Evolutionary conservation across 2,113 vertebrate species (phyloP), one percentile per base, ranked within the genome.

Genomic region (Plotosus lineatus): DNA sequence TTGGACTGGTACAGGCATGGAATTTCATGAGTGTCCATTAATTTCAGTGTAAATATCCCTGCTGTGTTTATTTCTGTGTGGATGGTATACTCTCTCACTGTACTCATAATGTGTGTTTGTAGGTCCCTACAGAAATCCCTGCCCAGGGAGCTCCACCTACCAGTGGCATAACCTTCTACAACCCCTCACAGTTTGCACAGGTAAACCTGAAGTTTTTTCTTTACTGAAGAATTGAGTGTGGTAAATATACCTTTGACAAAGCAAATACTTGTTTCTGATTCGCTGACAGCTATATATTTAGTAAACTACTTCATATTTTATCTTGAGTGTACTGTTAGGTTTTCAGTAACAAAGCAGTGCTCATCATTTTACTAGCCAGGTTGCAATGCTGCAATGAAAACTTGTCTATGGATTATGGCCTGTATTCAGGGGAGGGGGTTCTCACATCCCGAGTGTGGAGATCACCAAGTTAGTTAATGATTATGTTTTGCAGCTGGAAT

Each of bases 151-250:
- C 82, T 61, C 82, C 93, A n/a, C 53, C 95, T 0, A 19, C 89
- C 0, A 94, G 94, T 23, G 83, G 93, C 0, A 92, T 96, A 60
- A 93, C 94, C 0, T 97, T 98, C 90, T 97, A 96, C 90, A 97
- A 95, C 84, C 96, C 96, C 6, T 90, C 96, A 58, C 96, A 95
- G 81, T 95, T 97, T 92, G 89, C 94, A 93, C 95, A 96, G 89
- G 97, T 98, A 83, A 90, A 91, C 83, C 8, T 72, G 48, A 2
- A 11, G 69, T 11, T 50, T 15, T 19, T 48, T 40, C 0, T 36
- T 40, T 23, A 4, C 38, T 42, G 36, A 66, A 66, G 28, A 10
- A 19, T 40, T 5, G 33, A 63, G 33, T 63, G 6, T 63, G 17
- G 38, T 6, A 11, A 46, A 46, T 21, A 38, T 56, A 21, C 11